Evolutionary conservation across 2,888 invertebrate genomes (phyloP).

Genomic region (Hydraecia micacea): DNA sequence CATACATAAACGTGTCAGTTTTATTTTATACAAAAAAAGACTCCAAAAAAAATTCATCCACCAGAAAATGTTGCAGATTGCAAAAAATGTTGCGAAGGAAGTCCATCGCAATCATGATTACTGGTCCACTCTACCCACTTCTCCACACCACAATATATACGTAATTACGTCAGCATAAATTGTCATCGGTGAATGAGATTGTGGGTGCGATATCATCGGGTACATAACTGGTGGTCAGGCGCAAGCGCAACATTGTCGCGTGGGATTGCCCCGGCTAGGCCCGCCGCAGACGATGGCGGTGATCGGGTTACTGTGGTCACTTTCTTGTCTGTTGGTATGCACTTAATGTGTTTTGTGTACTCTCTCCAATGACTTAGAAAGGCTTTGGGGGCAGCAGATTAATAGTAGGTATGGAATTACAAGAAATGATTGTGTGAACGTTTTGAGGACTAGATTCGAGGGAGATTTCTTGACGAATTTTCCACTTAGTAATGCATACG

Average conservation of each 20-base stretch:
- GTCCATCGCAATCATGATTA: constrained; percentile 42
- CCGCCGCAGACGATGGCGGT: constrained; percentile 55
- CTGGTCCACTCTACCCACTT: constrained; percentile 41
- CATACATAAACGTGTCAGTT: not conserved
- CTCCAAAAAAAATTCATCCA: not conserved
- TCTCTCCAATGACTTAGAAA: constrained; percentile 62
- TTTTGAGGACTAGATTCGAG: not conserved
- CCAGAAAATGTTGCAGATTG: not conserved
- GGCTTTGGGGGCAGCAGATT: constrained; percentile 19
- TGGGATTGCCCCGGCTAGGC: constrained; percentile 57
- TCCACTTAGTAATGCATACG: not conserved
- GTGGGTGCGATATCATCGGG: constrained; percentile 57
- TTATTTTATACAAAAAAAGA: not conserved
- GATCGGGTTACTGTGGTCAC: constrained; percentile 68
- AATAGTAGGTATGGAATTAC: constrained; percentile 17
- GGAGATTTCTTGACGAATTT: constrained; percentile 2
- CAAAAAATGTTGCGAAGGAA: constrained; percentile 7
- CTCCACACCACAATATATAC: constrained; percentile 43
- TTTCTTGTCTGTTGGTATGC: constrained; percentile 61
- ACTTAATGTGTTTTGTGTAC: constrained; percentile 43
- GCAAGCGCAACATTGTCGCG: constrained; percentile 68
- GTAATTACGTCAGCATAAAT: constrained; percentile 58
- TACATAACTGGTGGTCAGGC: constrained; percentile 42
- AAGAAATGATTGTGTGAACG: constrained; percentile 10
- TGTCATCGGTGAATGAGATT: constrained; percentile 56